Base-by-base conservation (phyloP, 1,140 invertebrate genomes). In the Scaptomyza pallida region DNA sequence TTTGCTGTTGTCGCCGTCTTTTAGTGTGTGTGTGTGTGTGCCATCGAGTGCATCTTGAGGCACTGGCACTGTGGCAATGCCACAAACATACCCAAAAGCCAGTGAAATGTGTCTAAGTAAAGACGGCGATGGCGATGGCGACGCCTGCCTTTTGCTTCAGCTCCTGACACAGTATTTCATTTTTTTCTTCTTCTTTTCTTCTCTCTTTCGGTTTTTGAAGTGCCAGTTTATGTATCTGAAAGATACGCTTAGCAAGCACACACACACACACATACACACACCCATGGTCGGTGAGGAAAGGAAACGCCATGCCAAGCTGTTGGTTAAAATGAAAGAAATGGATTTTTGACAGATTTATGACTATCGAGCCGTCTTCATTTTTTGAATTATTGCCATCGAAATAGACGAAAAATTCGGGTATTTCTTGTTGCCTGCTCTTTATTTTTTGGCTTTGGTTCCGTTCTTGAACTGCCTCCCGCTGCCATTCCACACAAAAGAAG, bases 311-410 rank as follows among this genome's bases (percentile, higher is more conserved):
- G 67, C 59, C 70, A 77, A 67, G 78, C 75, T 79, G 78, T 75
- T 72, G 74, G 81, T 77, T n/a, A n/a, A 90, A 86, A 90, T 90
- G 89, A 69, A 90, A 90, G 85, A 90, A 90, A 90, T 90, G 89
- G 89, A 90, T 90, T 90, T 90, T 90, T 90, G 89, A 90, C 89
- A 90, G 89, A 90, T 90, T 89, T 89, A 89, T 88, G 85, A 89
- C 85, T 90, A 90, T 90, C 89, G 89, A 83, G 81, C 80, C 89
- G 78, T 83, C 85, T 81, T 90, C 74, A 72, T 83, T 80, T 82
- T 90, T 90, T 90, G 89, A 90, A 90, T 90, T 90, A 90, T 91
- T 90, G 89, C 89, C 78, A 89, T 90, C 89, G 86, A 91, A 91
- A 90, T 89, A 90, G 89, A 90, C 89, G 81, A 90, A 89, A 77